A percentile compares a stretch with the other conserved stretches of the same genome.
phyloP scores from a whole-genome alignment of 2,797 vertebrate species.

The Pangasius sanitwongsei region DNA sequence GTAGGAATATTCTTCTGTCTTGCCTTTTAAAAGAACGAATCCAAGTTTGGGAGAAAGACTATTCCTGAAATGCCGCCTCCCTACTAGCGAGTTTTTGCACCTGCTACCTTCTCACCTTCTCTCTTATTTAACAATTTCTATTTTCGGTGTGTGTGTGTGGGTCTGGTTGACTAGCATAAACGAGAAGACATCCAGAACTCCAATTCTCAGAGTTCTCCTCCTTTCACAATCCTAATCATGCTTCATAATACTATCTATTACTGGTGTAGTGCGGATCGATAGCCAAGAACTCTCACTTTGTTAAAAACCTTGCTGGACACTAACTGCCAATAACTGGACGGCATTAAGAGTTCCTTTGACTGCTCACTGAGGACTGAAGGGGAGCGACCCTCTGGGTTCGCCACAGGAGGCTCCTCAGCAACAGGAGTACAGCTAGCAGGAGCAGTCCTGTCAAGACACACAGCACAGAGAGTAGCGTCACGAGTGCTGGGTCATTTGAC shows the following conservation, averaged over 20 bases:
- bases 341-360: slow-evolving; percentile 35
- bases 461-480: slow-evolving; percentile 67
- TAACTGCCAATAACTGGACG: background rate
- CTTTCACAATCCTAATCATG: background rate
- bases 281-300: background rate
- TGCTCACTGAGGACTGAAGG: slow-evolving; percentile 50
- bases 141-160: background rate
- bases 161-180: background rate
- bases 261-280: background rate
- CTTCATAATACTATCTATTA: background rate
- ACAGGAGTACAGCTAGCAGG: slow-evolving; percentile 65
- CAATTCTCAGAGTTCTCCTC: background rate
- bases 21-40: background rate
- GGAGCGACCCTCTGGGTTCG: slow-evolving; percentile 74
- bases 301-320: background rate
- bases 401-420: slow-evolving; percentile 69
- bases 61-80: background rate
- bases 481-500: slow-evolving; percentile 56
- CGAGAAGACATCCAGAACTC: background rate
- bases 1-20: background rate
- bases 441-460: slow-evolving; percentile 70
- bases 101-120: too few species aligned
- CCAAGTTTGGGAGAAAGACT: background rate
- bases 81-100: background rate
- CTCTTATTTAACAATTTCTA: background rate